Evolutionary conservation across 2,797 vertebrate genomes (phyloP), one percentile per base, ranked within the genome.

Genomic region (Leptodactylus fallax): DNA sequence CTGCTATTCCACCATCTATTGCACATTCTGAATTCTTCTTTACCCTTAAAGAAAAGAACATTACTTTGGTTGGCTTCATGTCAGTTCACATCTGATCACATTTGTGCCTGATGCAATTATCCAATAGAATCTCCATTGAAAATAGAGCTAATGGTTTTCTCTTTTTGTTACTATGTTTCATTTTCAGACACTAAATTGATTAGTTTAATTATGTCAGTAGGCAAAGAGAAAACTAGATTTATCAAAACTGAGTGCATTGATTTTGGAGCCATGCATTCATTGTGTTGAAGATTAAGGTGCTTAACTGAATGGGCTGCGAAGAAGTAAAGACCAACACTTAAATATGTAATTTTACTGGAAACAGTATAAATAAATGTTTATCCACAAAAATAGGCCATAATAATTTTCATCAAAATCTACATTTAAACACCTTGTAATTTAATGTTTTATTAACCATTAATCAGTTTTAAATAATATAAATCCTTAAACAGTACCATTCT

Each of bases 71-170:
- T 83, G 49, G 63, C 69, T 83, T 83, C 49, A 12, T 69, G 61
- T 69, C 81, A 83, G 45, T 69, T 83, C 65, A 25, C 23, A 83
- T 83, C 45, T 53, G 81, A 27, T 83, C 81, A 83, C 23, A 83
- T 83, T 69, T 82, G 47, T 69, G 58, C 23, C 63, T 69, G 65
- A 83, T 83, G 49, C 63, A 69, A 69, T 83, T 83, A 83, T 27
- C 63, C 25, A 51, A 69, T 83, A 53, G 47, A 69, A 53, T 69
- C 63, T 69, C 13, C 10, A 25, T 19, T 55, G 81, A 55, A 83
- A 83, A 69, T 55, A 55, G 81, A 83, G n/a, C 47, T 69, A 83
- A 83, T 83, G 81, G 47, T 27, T 83, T 83, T 83, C 23, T 83
- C 21, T 83, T 69, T 83, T 12, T 51, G 79, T 67, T 69, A 69